phyloP scores from a whole-genome alignment of 1,140 invertebrate genomes.

The Drosophila pseudoobscura region DNA sequence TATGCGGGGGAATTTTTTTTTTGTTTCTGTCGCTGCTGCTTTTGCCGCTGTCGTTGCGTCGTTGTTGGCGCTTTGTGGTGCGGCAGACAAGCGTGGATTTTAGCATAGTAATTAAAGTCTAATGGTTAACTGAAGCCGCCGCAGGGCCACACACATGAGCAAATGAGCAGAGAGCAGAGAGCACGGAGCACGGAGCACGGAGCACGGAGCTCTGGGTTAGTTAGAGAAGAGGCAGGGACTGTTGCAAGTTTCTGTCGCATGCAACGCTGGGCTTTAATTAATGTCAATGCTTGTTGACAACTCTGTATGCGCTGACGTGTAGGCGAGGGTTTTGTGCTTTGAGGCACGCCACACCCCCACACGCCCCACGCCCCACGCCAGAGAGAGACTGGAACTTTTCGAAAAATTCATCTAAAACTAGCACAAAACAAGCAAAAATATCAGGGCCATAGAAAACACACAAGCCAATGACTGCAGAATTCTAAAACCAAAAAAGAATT shows the following conservation, averaged over 20 bases:
- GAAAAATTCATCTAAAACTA: constrained; percentile 29
- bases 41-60: constrained; percentile 1
- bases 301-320: constrained; percentile 38
- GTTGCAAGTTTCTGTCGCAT: constrained; percentile 53
- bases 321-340: constrained; percentile 34
- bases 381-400: constrained; percentile 15
- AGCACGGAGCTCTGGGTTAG: too few species aligned
- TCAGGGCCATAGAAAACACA: constrained; percentile 25
- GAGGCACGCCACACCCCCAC: background rate
- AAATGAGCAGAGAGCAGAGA: constrained; percentile 16
- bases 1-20: constrained; percentile 4
- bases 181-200: too few species aligned
- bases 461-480: background rate
- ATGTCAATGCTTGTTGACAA: constrained; percentile 79
- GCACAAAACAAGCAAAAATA: constrained; percentile 21
- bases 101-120: constrained; percentile 77
- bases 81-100: constrained; percentile 73
- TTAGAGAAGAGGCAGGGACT: too few species aligned
- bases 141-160: constrained; percentile 41
- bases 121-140: constrained; percentile 75
- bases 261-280: constrained; percentile 75
- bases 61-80: constrained; percentile 44
- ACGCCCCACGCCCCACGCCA: background rate
- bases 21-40: background rate
- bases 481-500: background rate